Conservation (phyloP, 2,888 invertebrate genomes). For the Cantharis flavilabris region DNA sequence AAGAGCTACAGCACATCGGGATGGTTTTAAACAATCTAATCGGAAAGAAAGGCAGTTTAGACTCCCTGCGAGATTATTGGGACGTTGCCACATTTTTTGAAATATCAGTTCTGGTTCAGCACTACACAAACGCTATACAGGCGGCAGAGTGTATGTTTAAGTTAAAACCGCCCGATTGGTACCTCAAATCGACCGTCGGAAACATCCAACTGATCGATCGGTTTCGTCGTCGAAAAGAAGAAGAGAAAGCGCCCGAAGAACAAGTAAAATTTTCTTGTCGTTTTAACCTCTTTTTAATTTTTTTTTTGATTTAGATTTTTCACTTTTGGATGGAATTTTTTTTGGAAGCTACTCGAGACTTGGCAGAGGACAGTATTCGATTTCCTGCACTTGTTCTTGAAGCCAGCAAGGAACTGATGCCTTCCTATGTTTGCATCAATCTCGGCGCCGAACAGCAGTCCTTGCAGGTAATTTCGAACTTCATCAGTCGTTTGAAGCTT, state of each 20-base stretch:
- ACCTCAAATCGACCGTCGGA: slow-evolving; percentile 94
- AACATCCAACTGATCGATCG: slow-evolving; percentile 93
- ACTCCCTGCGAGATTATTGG: slow-evolving; percentile 96
- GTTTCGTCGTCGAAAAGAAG: slow-evolving; percentile 82
- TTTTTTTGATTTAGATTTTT: slow-evolving; percentile 60
- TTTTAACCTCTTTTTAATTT: neutral
- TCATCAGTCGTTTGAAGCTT: too few relatives aligned
- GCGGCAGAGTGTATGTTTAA: slow-evolving; percentile 95
- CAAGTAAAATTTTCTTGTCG: slow-evolving; percentile 65
- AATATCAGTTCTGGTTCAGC: slow-evolving; percentile 95
- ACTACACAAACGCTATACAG: slow-evolving; percentile 95
- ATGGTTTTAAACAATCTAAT: slow-evolving; percentile 96
- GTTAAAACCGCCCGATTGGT: slow-evolving; percentile 90
- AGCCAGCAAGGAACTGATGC: slow-evolving; percentile 90
- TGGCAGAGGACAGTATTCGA: slow-evolving; percentile 79
- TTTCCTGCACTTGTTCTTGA: slow-evolving; percentile 92
- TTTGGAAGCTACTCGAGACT: slow-evolving; percentile 86
- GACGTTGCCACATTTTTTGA: slow-evolving; percentile 99
- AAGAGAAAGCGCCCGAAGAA: slow-evolving; percentile 77
- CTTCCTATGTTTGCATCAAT: slow-evolving; percentile 95
- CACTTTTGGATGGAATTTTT: slow-evolving; percentile 99
- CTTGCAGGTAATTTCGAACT: slow-evolving; percentile 66
- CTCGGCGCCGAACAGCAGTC: slow-evolving; percentile 92
- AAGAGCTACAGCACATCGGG: slow-evolving; percentile 89
- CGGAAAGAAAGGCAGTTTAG: slow-evolving; percentile 94